Percentiles rank a stretch among this genome's conserved stretches.
Evolutionary conservation across 2,888 invertebrate genomes (phyloP).

Genomic region (Lasioglossum oenotherae): DNA sequence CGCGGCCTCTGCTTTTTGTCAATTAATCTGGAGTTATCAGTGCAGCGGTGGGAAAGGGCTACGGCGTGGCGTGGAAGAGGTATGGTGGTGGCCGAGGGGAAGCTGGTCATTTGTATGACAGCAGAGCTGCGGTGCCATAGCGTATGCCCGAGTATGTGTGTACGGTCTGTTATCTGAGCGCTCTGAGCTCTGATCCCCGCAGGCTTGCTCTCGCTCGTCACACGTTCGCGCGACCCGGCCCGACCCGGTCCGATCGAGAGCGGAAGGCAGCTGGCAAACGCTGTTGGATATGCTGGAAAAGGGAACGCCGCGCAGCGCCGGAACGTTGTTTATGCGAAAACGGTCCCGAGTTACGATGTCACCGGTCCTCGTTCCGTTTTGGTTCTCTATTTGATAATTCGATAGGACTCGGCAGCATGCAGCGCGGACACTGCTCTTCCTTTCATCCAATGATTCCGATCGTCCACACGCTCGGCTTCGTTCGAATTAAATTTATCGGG

Average conservation of each 20-base stretch:
- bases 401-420: constrained; percentile 26
- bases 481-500: constrained; percentile 69
- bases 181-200: constrained; percentile 24
- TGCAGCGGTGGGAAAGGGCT: constrained; percentile 32
- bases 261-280: neutral
- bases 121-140: constrained; percentile 41
- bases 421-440: constrained; percentile 12
- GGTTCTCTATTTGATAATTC: constrained; percentile 71
- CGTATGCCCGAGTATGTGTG: constrained; percentile 45
- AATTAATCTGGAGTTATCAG: constrained; percentile 75
- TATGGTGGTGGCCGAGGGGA: constrained; percentile 43
- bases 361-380: constrained; percentile 59
- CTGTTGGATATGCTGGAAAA: neutral
- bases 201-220: neutral
- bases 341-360: constrained; percentile 70
- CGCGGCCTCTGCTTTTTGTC: constrained; percentile 70
- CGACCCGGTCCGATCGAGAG: neutral
- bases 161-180: constrained; percentile 69
- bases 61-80: neutral
- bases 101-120: constrained; percentile 76
- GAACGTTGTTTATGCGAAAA: constrained; percentile 72
- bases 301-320: neutral
- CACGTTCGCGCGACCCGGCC: neutral
- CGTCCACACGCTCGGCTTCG: constrained; percentile 14
- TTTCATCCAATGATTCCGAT: neutral